These are phyloP conservation scores for Drosophila borborema DNA, from an alignment of 2,888 invertebrate species.

Conservation along the genomic window DNA sequence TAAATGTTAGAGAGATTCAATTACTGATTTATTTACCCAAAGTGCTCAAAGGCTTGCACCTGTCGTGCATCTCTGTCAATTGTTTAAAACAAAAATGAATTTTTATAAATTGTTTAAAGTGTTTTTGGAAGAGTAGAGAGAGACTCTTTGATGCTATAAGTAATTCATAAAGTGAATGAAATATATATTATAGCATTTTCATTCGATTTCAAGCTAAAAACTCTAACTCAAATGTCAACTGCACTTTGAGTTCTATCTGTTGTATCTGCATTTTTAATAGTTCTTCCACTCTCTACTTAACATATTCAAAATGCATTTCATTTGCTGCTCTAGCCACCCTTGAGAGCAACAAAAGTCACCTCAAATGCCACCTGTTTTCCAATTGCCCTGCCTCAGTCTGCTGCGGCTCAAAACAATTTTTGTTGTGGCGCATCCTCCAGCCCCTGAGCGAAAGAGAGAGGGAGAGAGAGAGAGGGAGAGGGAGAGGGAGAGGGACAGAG, in stretches of 20 bases:
- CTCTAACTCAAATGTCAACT: not conserved
- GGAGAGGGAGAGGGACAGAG: not conserved
- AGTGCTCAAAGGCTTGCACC: not conserved
- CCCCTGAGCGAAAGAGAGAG: not conserved
- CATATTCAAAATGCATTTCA: constrained; percentile 2
- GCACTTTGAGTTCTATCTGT: not conserved
- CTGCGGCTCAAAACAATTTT: constrained; percentile 38
- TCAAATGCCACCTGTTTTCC: constrained; percentile 32
- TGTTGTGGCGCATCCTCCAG: constrained; percentile 22
- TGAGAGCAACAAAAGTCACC: not conserved
- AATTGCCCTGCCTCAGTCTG: constrained; percentile 7
- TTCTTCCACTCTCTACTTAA: too few species aligned
- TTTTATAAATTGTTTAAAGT: too few species aligned
- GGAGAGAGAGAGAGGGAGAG: not conserved
- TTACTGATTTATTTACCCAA: not conserved
- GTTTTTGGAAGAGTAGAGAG: too few species aligned
- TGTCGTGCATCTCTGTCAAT: too few species aligned
- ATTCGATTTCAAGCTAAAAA: too few species aligned
- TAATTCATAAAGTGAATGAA: too few species aligned
- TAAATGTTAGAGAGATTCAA: not conserved
- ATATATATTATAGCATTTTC: too few species aligned
- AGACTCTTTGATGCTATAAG: too few species aligned
- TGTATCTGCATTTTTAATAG: not conserved
- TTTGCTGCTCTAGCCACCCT: not conserved
- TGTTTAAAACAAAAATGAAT: too few species aligned